Base-by-base conservation (phyloP, 2,113 vertebrate genomes). In the Mixornis gularis region DNA sequence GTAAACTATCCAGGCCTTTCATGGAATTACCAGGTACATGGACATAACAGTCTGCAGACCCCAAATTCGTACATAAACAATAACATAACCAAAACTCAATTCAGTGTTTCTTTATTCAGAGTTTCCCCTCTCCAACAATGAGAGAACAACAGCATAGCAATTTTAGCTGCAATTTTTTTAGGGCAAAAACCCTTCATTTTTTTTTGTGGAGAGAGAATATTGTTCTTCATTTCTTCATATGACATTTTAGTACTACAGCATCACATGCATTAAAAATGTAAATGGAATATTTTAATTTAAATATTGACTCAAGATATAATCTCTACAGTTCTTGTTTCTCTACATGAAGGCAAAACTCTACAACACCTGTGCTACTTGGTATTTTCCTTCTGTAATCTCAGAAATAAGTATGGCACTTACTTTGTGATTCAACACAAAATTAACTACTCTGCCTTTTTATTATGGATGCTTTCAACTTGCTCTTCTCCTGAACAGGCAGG, bases 341-440 rank as follows among this genome's bases (percentile, higher is more conserved):
- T 72, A 32, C 27, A 41, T 29, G 32, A 62, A 43, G 15, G 34
- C n/a, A 69, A 77, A 64, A 72, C 19, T 81, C 32, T 40, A n/a
- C 56, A 86, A 73, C 25, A 51, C 26, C 60, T 69, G 48, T 9
- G 76, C 1, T 12, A 60, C 36, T 71, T 62, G 48, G 5, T 63
- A 49, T 74, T 74, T 60, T 77, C 36, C 51, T 63, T 48, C 65
- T 72, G 55, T 70, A 34, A 84, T 53, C 26, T 83, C 51, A 82
- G 38, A 79, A 66, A 40, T 51, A 51, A 93, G 63, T 49, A 34
- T 51, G 71, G 63, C 63, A 93, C 70, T 89, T 91, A 98, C 98
- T 98, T 98, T 93, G 34, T 97, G 89, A 85, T 97, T 98, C 93
- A 98, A 84, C 51, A 97, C 83, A 85, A 97, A 98, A 44, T 96